Evolutionary conservation across 2,113 vertebrate species (phyloP).

Genomic region (Phylloscopus trochilus): DNA sequence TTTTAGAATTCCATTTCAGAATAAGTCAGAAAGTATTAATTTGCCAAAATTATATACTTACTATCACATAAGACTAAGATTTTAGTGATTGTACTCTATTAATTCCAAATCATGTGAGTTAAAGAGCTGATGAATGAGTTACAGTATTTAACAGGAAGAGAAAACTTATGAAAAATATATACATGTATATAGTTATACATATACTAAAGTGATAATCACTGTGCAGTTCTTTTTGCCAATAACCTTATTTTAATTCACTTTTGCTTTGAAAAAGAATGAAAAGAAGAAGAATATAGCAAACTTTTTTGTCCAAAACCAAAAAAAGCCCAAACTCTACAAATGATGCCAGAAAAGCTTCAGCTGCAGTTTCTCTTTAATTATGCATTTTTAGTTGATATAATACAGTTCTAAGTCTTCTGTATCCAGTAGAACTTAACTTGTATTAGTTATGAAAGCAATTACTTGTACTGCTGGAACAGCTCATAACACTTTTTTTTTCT

Average conservation of each 20-base stretch:
- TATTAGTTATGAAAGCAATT: constrained; percentile 29
- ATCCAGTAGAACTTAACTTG: neutral
- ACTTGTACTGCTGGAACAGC: neutral
- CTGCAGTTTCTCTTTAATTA: neutral
- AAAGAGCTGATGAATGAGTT: neutral
- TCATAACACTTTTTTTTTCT: neutral
- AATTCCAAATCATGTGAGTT: neutral
- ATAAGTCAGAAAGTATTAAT: neutral
- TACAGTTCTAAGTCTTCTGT: neutral
- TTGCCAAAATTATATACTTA: neutral
- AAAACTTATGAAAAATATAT: neutral
- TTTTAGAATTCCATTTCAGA: neutral
- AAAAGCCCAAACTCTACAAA: neutral
- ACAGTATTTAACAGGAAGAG: neutral
- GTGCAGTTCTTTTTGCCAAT: neutral
- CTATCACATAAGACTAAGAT: neutral
- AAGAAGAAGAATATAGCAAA: neutral
- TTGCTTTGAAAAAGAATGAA: neutral
- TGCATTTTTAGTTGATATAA: neutral
- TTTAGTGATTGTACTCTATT: neutral
- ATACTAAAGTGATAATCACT: neutral
- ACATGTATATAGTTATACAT: too few species aligned
- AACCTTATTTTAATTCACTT: neutral
- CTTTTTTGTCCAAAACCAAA: neutral
- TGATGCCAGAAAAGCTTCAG: neutral